A percentile compares a stretch with the other conserved stretches of the same genome.
phyloP scores from a whole-genome alignment of 2,113 vertebrate species.

The Mellivora capensis region DNA sequence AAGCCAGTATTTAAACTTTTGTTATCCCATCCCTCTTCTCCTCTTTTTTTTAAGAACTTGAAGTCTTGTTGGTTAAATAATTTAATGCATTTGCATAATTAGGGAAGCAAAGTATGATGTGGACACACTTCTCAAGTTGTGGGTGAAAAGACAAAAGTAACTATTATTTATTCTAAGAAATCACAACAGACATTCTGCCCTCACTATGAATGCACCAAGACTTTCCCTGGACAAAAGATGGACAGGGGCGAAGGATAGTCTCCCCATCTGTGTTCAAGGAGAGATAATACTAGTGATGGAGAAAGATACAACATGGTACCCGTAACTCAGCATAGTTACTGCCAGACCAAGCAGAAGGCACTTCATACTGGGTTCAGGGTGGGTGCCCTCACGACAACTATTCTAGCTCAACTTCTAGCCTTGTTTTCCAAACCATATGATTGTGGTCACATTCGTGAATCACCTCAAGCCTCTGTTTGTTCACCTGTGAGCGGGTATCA shows the following conservation, averaged over 20 bases:
- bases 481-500: neutral
- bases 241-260: neutral
- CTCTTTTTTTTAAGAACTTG: neutral
- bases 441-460: neutral
- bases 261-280: neutral
- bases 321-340: neutral
- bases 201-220: neutral
- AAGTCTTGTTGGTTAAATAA: neutral
- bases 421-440: neutral
- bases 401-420: neutral
- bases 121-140: neutral
- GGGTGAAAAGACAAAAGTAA: neutral
- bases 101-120: neutral
- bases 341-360: neutral
- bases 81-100: neutral
- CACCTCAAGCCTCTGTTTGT: neutral
- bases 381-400: fast-evolving
- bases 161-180: neutral
- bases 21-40: neutral
- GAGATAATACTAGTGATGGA: neutral
- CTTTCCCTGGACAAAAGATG: neutral
- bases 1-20: neutral
- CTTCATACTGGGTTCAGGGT: fast-evolving
- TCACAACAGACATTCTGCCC: neutral
- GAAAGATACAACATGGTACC: neutral